These are phyloP conservation scores for Trichonephila clavata DNA, from an alignment of 1,140 invertebrate genomes.

Conservation along the genomic window DNA sequence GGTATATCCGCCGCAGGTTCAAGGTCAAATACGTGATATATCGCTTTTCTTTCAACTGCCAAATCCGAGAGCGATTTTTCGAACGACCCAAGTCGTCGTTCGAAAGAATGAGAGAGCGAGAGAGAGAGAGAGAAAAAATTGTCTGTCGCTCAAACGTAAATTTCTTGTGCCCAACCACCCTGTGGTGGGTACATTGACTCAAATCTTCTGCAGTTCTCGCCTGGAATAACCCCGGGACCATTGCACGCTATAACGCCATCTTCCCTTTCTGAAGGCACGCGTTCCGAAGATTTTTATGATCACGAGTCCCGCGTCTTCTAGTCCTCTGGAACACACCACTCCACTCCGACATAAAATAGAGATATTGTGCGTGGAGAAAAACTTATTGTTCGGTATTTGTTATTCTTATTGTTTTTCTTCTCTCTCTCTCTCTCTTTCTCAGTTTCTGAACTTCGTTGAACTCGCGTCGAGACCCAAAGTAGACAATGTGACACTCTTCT, in stretches of 20 bases:
- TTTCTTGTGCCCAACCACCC: slow-evolving; percentile 38
- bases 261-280: slow-evolving; percentile 5
- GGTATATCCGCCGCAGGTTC: slow-evolving; percentile 42
- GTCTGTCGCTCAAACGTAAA: slow-evolving; percentile 47
- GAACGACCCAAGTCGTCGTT: background rate
- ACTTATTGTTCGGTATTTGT: background rate
- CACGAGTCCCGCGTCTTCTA: background rate
- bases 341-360: background rate
- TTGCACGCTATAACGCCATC: slow-evolving; percentile 65
- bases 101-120: background rate
- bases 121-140: background rate
- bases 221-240: slow-evolving; percentile 61
- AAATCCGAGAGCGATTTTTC: slow-evolving; percentile 25
- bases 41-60: slow-evolving; percentile 67
- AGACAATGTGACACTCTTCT: background rate
- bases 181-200: slow-evolving; percentile 47
- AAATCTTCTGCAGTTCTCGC: background rate
- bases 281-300: background rate
- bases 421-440: background rate
- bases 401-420: background rate
- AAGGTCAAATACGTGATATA: slow-evolving; percentile 70
- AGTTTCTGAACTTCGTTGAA: background rate
- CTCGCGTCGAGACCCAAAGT: background rate
- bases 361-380: background rate
- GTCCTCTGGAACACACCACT: background rate